Evolutionary conservation across 2,113 vertebrate species (phyloP).

Genomic region (Halcyon senegalensis): DNA sequence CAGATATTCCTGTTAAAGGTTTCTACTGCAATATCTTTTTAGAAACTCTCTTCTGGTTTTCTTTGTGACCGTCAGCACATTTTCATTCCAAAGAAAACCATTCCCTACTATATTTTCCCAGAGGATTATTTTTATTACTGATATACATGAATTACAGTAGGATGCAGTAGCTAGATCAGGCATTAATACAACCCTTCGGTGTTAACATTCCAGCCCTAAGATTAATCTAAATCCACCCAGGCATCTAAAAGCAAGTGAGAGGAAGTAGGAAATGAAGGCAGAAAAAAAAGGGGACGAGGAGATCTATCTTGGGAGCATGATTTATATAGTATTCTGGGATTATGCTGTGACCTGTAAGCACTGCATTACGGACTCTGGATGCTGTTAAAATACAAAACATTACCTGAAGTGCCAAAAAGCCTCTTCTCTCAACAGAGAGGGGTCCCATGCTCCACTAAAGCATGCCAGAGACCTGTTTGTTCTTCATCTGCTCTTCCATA

Average conservation of each 20-base stretch:
- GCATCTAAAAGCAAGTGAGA: constrained; percentile 39
- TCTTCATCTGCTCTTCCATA: not conserved
- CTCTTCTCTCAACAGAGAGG: not conserved
- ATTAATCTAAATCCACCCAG: constrained; percentile 60
- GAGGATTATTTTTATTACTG: constrained; percentile 56
- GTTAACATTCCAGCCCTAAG: constrained; percentile 10
- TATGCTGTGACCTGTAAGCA: not conserved
- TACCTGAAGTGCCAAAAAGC: not conserved
- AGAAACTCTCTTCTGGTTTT: constrained; percentile 2
- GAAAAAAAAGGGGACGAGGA: not conserved
- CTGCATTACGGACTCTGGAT: not conserved
- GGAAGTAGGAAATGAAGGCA: constrained; percentile 30
- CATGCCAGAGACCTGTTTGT: not conserved
- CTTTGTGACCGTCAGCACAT: not conserved
- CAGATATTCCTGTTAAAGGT: not conserved
- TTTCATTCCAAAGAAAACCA: not conserved
- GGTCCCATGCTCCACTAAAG: not conserved
- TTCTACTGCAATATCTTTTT: not conserved
- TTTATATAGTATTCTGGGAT: not conserved
- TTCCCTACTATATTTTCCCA: constrained; percentile 26
- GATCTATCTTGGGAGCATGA: not conserved
- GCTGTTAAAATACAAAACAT: not conserved
- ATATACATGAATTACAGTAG: constrained; percentile 39
- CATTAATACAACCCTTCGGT: constrained; percentile 31
- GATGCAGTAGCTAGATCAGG: constrained; percentile 30